These are phyloP conservation scores for Solenodon paradoxus DNA, from an alignment of 2,113 vertebrate species.

Conservation along the genomic window DNA sequence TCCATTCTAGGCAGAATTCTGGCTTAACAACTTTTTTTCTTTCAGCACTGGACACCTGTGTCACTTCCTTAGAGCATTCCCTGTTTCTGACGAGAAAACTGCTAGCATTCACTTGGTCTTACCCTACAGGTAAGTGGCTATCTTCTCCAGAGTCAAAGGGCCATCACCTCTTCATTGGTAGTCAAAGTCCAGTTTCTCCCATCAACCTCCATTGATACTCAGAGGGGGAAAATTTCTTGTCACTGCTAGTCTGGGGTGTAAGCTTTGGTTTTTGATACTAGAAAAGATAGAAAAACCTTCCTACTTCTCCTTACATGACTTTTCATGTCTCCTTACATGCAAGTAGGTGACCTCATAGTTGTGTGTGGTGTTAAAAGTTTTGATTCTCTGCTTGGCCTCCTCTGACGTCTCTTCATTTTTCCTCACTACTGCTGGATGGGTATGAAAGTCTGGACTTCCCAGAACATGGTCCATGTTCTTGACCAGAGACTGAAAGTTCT, in stretches of 20 bases:
- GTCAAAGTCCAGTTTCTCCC: neutral
- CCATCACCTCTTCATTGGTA: neutral
- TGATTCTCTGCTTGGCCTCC: neutral
- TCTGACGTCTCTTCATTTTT: neutral
- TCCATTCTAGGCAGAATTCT: neutral
- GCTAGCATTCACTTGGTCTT: neutral
- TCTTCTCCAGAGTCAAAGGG: neutral
- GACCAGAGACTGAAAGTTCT: neutral
- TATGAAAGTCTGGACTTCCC: neutral
- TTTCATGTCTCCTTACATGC: too few species aligned
- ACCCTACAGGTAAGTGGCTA: neutral
- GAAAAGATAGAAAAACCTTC: neutral
- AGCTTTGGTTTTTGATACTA: neutral
- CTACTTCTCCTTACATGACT: neutral
- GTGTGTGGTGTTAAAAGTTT: neutral
- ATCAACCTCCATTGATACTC: neutral
- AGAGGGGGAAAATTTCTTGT: neutral
- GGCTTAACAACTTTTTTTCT: neutral
- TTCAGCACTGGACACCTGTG: neutral
- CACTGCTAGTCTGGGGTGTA: neutral
- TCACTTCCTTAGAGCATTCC: neutral
- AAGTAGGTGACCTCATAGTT: neutral
- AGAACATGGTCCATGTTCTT: too few species aligned
- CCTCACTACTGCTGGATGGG: neutral
- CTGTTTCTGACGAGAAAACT: neutral